Conservation (phyloP, 2,797 vertebrate genomes). For the Argentina silus region DNA sequence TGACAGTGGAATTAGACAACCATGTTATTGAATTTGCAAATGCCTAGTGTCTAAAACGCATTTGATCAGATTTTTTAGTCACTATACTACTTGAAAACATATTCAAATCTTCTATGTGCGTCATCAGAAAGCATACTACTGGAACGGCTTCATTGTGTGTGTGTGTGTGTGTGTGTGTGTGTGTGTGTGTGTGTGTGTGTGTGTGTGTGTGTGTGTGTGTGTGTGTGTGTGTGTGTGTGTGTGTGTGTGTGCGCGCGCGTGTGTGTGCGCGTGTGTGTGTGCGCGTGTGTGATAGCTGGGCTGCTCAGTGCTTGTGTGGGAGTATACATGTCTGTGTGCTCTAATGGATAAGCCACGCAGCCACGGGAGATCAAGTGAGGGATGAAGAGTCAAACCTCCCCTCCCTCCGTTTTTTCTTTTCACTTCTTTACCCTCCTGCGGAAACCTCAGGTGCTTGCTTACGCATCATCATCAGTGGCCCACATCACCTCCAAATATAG, state of each 20-base stretch:
- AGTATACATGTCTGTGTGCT: slow-evolving; percentile 2
- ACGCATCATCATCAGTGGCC: slow-evolving; percentile 61
- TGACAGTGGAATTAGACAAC: slow-evolving; percentile 5
- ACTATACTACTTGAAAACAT: too few species aligned
- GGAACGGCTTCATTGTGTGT: background rate
- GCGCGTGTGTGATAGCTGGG: background rate
- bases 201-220: background rate
- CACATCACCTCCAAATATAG: slow-evolving; percentile 75
- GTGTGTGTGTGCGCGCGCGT: background rate
- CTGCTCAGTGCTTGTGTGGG: background rate
- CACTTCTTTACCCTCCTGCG: slow-evolving; percentile 29
- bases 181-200: background rate
- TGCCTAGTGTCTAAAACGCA: background rate
- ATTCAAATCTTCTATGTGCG: too few species aligned
- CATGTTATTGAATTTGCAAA: background rate
- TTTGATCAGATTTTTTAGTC: background rate
- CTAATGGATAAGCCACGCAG: background rate
- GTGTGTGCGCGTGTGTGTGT: background rate
- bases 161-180: too few species aligned
- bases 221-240: background rate
- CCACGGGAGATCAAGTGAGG: background rate
- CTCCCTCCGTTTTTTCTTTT: slow-evolving; percentile 24
- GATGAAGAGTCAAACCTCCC: slow-evolving; percentile 15
- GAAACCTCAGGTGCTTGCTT: slow-evolving; percentile 72
- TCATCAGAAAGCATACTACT: too few species aligned